Base-by-base conservation (phyloP, 2,113 vertebrate genomes). In the Phrynosoma blainvillii region DNA sequence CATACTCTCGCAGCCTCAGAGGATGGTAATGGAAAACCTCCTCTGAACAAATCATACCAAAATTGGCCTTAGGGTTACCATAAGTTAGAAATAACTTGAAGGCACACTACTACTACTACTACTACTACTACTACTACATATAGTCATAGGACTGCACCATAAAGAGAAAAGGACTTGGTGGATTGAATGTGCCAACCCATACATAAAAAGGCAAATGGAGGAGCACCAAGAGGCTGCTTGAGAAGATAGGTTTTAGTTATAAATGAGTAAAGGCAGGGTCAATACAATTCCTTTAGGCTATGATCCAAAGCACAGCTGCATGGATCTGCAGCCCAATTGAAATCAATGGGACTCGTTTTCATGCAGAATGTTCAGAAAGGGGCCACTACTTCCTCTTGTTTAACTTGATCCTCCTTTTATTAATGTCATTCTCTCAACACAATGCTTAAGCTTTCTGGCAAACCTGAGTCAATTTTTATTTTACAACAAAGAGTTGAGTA, bases 401-500 rank as follows among this genome's bases (percentile, higher is more conserved):
- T 88, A 56, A 84, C 2, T 47, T 70, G 36, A 9, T 89, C 62
- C 54, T 87, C 74, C 30, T 93, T 87, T 93, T 87, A 92, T 79
- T 27, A 76, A 90, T 83, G 27, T 89, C 11, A 9, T 54, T 91
- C 85, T 74, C 88, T 84, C 77, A 92, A 91, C 90, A 93, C 79
- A 91, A 80, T 76, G 59, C 32, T 92, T 70, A 79, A 83, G 32
- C 84, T 78, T 84, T 85, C 89, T 90, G 20, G 62, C 90, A 95
- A 76, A 95, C 86, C 87, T 94, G 94, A 84, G 91, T 83, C 89
- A 82, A 82, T 83, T 92, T 96, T 93, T 90, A 89, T 89, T 95
- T 84, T 88, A 96, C 88, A 94, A 93, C 93, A 95, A 95, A 96
- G 93, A 91, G 94, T 86, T 20, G 88, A 4, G 52, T 75, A 68